These are phyloP conservation scores for Muscina levida DNA, from an alignment of 2,888 invertebrate species.

Conservation along the genomic window DNA sequence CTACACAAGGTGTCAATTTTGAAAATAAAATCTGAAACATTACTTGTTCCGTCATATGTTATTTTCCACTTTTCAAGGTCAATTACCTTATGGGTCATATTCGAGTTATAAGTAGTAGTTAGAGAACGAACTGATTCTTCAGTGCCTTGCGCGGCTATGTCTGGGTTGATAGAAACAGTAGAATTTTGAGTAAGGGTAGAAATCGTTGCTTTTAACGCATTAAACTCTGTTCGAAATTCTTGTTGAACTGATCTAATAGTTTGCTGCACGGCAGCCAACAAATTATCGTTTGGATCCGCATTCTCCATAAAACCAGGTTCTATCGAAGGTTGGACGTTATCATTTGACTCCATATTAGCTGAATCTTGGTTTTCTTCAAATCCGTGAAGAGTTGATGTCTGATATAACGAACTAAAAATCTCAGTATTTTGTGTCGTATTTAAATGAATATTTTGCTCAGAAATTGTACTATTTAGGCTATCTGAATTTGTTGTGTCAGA, in stretches of 20 bases:
- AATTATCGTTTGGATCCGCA: not conserved
- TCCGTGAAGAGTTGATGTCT: too few species aligned
- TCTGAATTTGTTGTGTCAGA: not conserved
- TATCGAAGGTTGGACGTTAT: too few species aligned
- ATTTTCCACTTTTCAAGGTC: constrained; percentile 39
- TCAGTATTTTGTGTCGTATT: not conserved
- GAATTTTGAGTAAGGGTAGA: too few species aligned
- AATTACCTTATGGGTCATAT: not conserved
- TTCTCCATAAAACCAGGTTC: not conserved
- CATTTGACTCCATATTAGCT: too few species aligned
- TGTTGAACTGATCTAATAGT: not conserved
- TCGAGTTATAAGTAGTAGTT: not conserved
- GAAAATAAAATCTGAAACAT: constrained; percentile 30
- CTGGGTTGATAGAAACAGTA: too few species aligned
- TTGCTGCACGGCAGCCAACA: not conserved
- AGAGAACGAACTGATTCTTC: not conserved
- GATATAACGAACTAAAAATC: too few species aligned
- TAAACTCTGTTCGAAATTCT: not conserved
- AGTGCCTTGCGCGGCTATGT: too few species aligned
- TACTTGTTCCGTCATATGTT: constrained; percentile 21
- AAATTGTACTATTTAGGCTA: not conserved
- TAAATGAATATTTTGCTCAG: not conserved
- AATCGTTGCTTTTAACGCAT: too few species aligned
- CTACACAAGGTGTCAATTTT: constrained; percentile 23
- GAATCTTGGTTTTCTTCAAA: too few species aligned